These are phyloP conservation scores for Jaculus jaculus DNA, from an alignment of 2,113 vertebrate genomes.

Conservation along the genomic window DNA sequence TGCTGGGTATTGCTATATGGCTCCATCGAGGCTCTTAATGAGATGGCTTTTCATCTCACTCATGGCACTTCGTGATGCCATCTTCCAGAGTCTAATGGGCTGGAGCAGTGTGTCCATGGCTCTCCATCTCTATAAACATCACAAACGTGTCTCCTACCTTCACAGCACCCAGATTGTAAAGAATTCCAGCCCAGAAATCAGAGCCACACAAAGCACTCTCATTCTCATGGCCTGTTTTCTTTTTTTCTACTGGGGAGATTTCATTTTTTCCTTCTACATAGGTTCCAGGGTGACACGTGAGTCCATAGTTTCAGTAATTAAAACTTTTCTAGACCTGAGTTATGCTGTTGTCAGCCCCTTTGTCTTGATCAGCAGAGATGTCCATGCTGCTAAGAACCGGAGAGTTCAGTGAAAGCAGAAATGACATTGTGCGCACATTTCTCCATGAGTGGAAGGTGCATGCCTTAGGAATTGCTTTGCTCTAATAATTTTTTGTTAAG, in stretches of 20 bases:
- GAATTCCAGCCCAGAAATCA: not conserved
- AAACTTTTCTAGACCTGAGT: not conserved
- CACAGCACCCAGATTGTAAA: not conserved
- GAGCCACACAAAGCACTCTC: not conserved
- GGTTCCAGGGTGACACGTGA: not conserved
- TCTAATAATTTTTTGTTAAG: too few species aligned
- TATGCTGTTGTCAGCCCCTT: not conserved
- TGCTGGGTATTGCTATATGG: not conserved
- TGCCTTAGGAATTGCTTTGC: not conserved
- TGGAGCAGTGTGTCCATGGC: not conserved
- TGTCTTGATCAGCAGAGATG: not conserved
- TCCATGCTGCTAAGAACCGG: not conserved
- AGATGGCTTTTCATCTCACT: not conserved
- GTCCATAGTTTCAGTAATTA: not conserved
- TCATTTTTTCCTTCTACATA: not conserved
- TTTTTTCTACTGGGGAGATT: slow-evolving; percentile 14
- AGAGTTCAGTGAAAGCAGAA: not conserved
- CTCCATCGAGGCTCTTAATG: not conserved
- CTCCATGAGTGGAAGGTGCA: not conserved
- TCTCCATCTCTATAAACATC: not conserved
- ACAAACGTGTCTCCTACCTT: not conserved
- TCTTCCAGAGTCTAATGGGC: slow-evolving; percentile 9
- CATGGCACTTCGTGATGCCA: not conserved
- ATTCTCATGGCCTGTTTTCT: slow-evolving; percentile 18
- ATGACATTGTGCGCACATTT: not conserved